phyloP scores from a whole-genome alignment of 2,888 invertebrate genomes.

The Xanthia icteritia region DNA sequence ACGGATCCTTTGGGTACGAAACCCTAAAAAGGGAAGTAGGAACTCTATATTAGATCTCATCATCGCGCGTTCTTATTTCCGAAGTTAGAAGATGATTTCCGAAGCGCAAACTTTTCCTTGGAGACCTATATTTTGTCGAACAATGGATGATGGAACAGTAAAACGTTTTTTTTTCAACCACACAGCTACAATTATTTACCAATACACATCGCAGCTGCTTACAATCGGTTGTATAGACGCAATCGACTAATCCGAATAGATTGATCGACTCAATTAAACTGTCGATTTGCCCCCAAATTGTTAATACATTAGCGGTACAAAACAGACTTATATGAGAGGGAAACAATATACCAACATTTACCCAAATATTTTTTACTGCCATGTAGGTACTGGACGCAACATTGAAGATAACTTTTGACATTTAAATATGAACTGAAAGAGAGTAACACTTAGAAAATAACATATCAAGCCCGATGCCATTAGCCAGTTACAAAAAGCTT shows the following conservation, averaged over 20 bases:
- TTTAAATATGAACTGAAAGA: neutral
- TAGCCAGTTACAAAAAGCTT: neutral
- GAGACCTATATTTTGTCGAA: neutral
- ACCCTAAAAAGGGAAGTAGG: neutral
- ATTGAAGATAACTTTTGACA: no score
- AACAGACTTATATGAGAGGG: neutral
- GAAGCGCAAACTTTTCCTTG: neutral
- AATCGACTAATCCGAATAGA: constrained; percentile 29
- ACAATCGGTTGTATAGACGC: neutral
- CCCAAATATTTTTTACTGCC: neutral
- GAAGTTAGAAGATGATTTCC: neutral
- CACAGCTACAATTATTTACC: neutral
- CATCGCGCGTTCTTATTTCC: neutral
- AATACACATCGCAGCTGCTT: constrained; percentile 1
- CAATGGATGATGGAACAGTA: neutral
- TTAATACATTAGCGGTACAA: constrained; percentile 9
- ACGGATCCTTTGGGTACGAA: no score
- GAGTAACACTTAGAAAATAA: neutral
- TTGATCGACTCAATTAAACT: constrained; percentile 36
- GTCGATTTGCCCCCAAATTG: constrained; percentile 21
- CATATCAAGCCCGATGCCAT: neutral
- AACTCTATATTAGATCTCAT: neutral
- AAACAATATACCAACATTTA: neutral
- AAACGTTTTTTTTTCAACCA: neutral
- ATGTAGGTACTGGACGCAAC: neutral